A percentile compares a stretch with the other conserved stretches of the same genome.
phyloP scores from a whole-genome alignment of 2,888 invertebrate species.

The Spilarctia lutea region DNA sequence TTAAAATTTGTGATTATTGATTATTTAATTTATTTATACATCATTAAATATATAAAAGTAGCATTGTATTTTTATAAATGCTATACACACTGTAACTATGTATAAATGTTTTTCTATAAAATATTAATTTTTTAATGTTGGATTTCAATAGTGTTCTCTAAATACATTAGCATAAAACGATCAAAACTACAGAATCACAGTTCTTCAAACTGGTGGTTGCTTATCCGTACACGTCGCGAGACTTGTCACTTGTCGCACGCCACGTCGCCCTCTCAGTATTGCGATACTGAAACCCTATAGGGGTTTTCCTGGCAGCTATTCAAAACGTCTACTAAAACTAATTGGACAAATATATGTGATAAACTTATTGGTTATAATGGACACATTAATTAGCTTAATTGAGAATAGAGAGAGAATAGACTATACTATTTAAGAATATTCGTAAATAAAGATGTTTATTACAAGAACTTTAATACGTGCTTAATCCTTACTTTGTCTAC shows the following conservation, averaged over 20 bases:
- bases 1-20: too few relatives aligned
- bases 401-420: not conserved
- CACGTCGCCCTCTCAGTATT: slow-evolving; percentile 67
- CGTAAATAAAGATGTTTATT: not conserved
- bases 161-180: slow-evolving; percentile 48
- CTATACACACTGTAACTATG: not conserved
- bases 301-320: slow-evolving; percentile 66
- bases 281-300: slow-evolving; percentile 70
- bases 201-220: slow-evolving; percentile 65
- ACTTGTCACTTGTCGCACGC: slow-evolving; percentile 82
- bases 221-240: slow-evolving; percentile 77
- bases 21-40: not conserved
- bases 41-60: not conserved
- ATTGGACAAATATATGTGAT: slow-evolving; percentile 50
- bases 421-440: not conserved
- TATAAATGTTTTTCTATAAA: not conserved
- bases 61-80: too few relatives aligned
- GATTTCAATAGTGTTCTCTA: not conserved
- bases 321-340: slow-evolving; percentile 56
- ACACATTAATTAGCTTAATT: slow-evolving; percentile 31
- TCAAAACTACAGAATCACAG: slow-evolving; percentile 56
- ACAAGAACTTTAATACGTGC: too few relatives aligned
- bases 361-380: slow-evolving; percentile 37
- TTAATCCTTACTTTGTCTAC: slow-evolving; percentile 7
- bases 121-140: not conserved